These are phyloP conservation scores for Wiebesia pumilae DNA, from an alignment of 1,140 invertebrate species.

Conservation along the genomic window DNA sequence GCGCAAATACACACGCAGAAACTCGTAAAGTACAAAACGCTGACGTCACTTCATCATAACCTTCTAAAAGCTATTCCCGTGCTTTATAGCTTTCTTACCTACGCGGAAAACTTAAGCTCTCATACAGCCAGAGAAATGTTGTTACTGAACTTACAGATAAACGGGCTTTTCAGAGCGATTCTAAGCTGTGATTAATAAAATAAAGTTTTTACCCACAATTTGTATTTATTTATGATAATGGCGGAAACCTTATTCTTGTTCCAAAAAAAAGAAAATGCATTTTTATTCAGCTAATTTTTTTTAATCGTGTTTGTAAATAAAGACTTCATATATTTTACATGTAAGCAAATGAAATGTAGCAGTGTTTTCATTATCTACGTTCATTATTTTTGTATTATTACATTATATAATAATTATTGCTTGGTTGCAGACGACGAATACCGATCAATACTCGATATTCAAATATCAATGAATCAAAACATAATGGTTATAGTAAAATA, in stretches of 20 bases:
- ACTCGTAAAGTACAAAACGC: constrained; percentile 23
- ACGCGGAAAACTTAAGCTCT: constrained; percentile 37
- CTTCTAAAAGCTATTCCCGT: constrained; percentile 43
- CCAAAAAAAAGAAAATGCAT: too few relatives aligned
- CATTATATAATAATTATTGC: too few relatives aligned
- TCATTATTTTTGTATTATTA: too few relatives aligned
- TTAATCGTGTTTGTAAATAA: background rate
- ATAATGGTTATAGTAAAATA: too few relatives aligned
- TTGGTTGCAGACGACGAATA: too few relatives aligned
- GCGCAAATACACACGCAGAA: background rate
- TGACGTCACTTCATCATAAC: constrained; percentile 51
- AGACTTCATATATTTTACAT: background rate
- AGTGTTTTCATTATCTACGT: too few relatives aligned
- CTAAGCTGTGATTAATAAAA: background rate
- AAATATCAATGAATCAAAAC: too few relatives aligned
- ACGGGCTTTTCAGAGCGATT: background rate
- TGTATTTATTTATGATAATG: background rate
- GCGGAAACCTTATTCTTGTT: background rate
- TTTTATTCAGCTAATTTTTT: too few relatives aligned
- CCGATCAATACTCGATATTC: too few relatives aligned
- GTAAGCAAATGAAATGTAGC: background rate
- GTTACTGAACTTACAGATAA: background rate
- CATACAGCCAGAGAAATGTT: constrained; percentile 25
- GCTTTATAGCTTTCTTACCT: constrained; percentile 48
- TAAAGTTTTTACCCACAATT: background rate